Base-by-base conservation (phyloP, 2,113 vertebrate genomes). In the Petroica traversi region DNA sequence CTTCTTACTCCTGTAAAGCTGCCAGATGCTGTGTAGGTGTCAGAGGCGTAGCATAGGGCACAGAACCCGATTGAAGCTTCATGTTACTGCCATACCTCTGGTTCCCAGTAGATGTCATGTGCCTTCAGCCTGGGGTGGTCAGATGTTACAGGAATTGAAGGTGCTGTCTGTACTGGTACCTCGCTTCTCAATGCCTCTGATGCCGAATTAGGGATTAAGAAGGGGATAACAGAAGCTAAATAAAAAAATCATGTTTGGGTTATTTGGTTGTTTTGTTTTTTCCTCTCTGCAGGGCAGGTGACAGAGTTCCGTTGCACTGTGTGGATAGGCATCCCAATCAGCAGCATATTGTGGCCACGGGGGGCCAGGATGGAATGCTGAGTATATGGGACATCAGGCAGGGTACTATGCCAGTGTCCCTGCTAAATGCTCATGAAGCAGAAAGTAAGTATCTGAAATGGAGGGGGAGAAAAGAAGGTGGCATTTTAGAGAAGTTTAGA, bases 311-410 rank as follows among this genome's bases (percentile, higher is more conserved):
- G 14, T 97, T 99, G 48, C 99, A 99, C 97, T 99, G 99, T 73
- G 98, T 99, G 72, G 99, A 99, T 91, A 98, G 98, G 97, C 99
- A 99, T 97, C 99, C 99, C 7, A 99, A 98, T 97, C 99, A 99
- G 81, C 99, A 99, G 97, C 99, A 99, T 88, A 98, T 99, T 66
- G 99, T 99, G 90, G 99, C 99, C 62, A 99, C 99, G 0, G 99
- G 99, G 22, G 99, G 99, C 74, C 99, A 99, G 97, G 99, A 99
- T 59, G 99, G 99, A 75, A 99, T 99, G 99, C 97, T 99, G 82
- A 99, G 99, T 89, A 98, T 99, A 89, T 99, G 99, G 99, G 99
- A 99, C 64, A 98, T 99, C 71, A 98, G 99, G 95, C 99, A 99
- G 89, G 98, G 98, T 74, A 98, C 90, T 63, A 96, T 98, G 84